Percentiles rank a stretch among this genome's conserved stretches.
Conservation (phyloP, 1,140 invertebrate species). For the Drosophila arizonae region DNA sequence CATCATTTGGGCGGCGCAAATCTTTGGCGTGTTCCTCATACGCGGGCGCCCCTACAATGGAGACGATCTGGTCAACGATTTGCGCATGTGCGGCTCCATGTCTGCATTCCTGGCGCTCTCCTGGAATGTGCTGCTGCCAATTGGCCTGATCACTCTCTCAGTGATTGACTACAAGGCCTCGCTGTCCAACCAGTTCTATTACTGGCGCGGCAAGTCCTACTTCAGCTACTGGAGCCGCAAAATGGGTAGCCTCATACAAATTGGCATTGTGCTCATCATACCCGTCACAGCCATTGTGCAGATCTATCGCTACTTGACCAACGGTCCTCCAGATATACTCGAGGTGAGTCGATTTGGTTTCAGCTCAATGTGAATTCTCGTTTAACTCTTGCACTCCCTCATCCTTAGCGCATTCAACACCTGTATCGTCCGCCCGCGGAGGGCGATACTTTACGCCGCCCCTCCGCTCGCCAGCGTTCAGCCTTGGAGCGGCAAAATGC, state of each 20-base stretch:
- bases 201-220: slow-evolving; percentile 84
- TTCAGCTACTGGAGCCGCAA: slow-evolving; percentile 91
- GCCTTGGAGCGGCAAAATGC: slow-evolving; percentile 49
- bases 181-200: slow-evolving; percentile 77
- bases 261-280: slow-evolving; percentile 89
- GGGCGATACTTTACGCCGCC: slow-evolving; percentile 44
- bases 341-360: slow-evolving; percentile 86
- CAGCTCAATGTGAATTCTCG: neutral
- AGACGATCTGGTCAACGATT: slow-evolving; percentile 90
- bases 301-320: slow-evolving; percentile 91
- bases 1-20: slow-evolving; percentile 89
- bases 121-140: slow-evolving; percentile 93
- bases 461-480: slow-evolving; percentile 54
- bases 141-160: slow-evolving; percentile 87
- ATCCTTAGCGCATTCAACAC: slow-evolving; percentile 86
- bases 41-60: slow-evolving; percentile 92
- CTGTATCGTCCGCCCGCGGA: slow-evolving; percentile 66
- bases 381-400: neutral
- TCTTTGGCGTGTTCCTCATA: slow-evolving; percentile 91
- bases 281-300: slow-evolving; percentile 91
- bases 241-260: slow-evolving; percentile 89
- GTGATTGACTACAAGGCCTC: slow-evolving; percentile 79
- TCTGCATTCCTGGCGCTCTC: slow-evolving; percentile 91
- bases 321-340: slow-evolving; percentile 92
- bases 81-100: slow-evolving; percentile 85